A percentile compares a stretch with the other conserved stretches of the same genome.
phyloP scores from a whole-genome alignment of 2,888 invertebrate species.

The Serripes groenlandicus region DNA sequence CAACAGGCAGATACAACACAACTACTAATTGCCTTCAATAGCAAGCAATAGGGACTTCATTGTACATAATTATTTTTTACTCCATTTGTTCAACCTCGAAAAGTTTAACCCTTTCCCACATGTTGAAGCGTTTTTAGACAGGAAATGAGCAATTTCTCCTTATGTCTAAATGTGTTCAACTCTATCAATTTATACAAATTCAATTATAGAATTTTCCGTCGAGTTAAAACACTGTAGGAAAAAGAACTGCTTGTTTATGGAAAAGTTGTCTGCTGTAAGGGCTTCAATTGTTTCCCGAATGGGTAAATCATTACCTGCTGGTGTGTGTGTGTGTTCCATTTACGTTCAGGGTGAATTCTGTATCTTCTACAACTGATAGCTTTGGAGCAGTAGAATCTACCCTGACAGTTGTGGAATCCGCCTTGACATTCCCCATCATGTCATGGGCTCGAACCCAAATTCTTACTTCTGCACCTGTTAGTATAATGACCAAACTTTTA shows the following conservation, averaged over 20 bases:
- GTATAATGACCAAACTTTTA: too few species aligned
- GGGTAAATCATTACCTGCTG: too few species aligned
- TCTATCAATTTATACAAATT: too few species aligned
- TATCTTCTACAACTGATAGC: background rate
- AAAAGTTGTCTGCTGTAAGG: too few species aligned
- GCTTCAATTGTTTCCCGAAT: too few species aligned
- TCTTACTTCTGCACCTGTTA: slow-evolving; percentile 9
- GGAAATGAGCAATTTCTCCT: background rate
- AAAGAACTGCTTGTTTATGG: too few species aligned
- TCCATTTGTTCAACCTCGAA: background rate
- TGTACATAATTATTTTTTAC: background rate
- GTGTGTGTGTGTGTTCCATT: slow-evolving; percentile 11
- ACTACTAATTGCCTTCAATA: too few species aligned
- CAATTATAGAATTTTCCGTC: too few species aligned
- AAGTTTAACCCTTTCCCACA: background rate
- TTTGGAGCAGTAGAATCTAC: slow-evolving; percentile 24
- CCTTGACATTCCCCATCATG: slow-evolving; percentile 15
- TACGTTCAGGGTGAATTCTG: background rate
- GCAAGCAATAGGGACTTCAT: too few species aligned
- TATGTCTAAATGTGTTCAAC: too few species aligned
- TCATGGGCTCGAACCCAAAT: slow-evolving; percentile 27
- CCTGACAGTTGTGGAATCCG: slow-evolving; percentile 16
- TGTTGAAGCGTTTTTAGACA: background rate
- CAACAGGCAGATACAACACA: too few species aligned
- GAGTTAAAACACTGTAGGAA: too few species aligned